phyloP scores from a whole-genome alignment of 1,140 invertebrate species.

The Brachionus koreanus region DNA sequence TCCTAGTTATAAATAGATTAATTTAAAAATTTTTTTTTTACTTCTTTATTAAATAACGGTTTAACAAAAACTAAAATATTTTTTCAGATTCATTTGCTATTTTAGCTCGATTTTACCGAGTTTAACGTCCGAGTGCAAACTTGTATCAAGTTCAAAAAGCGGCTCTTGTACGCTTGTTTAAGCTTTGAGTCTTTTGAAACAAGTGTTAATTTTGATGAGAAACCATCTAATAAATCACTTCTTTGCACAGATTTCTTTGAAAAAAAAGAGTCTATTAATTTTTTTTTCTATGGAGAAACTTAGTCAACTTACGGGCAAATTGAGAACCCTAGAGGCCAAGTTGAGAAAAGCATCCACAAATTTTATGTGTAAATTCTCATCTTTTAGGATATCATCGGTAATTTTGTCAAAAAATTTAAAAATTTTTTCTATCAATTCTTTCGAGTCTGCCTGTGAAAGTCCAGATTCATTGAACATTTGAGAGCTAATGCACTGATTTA shows the following conservation, averaged over 20 bases:
- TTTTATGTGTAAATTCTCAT: constrained; percentile 39
- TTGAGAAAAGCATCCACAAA: constrained; percentile 39
- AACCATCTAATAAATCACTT: neutral
- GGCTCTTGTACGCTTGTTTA: constrained; percentile 27
- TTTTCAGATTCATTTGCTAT: neutral
- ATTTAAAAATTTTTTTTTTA: neutral
- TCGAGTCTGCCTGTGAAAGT: neutral
- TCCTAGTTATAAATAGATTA: too few relatives aligned
- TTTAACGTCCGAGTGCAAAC: neutral
- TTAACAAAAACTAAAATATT: constrained; percentile 3
- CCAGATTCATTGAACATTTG: neutral
- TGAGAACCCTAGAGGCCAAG: neutral
- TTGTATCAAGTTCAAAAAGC: constrained; percentile 5
- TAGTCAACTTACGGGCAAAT: neutral
- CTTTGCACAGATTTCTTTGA: neutral
- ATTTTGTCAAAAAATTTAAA: constrained; percentile 26
- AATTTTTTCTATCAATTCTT: neutral
- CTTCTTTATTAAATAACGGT: constrained; percentile 24
- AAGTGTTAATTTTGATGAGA: neutral
- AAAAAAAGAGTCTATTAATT: neutral
- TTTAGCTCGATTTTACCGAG: neutral
- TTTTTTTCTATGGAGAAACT: neutral
- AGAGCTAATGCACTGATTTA: constrained; percentile 17
- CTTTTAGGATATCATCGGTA: constrained; percentile 2
- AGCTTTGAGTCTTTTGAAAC: constrained; percentile 28